phyloP scores from a whole-genome alignment of 2,113 vertebrate genomes.

The Glareola pratincola region DNA sequence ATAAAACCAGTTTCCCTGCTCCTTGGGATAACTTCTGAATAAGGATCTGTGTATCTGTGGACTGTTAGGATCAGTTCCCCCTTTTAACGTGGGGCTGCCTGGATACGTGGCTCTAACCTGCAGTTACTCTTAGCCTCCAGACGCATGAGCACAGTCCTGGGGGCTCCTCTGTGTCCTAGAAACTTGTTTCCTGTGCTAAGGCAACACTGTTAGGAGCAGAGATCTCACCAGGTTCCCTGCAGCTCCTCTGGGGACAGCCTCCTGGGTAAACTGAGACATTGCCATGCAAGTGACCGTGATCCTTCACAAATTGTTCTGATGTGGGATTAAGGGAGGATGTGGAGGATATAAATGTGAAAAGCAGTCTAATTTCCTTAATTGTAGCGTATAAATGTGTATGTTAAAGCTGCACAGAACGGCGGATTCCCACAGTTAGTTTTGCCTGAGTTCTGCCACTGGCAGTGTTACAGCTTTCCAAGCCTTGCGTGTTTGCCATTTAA shows the following conservation, averaged over 20 bases:
- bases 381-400: background rate
- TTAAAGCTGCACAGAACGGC: background rate
- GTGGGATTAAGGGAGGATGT: background rate
- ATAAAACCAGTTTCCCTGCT: background rate
- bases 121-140: background rate
- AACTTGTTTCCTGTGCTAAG: background rate
- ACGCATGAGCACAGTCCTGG: background rate
- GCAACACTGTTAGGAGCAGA: background rate
- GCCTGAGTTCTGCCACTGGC: background rate
- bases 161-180: background rate
- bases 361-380: background rate
- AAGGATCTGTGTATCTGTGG: background rate
- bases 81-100: fast-evolving
- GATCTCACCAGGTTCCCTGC: background rate
- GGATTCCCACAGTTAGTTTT: background rate
- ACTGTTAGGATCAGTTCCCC: fast-evolving
- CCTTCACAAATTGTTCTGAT: background rate
- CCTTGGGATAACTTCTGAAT: background rate
- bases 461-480: background rate
- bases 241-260: background rate
- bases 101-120: background rate
- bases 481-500: background rate
- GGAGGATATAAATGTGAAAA: background rate
- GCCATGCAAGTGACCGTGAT: background rate
- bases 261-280: background rate